Percentiles rank a stretch among this genome's conserved stretches.
phyloP scores from a whole-genome alignment of 2,797 vertebrate species.

The Macropus fuliginosus region DNA sequence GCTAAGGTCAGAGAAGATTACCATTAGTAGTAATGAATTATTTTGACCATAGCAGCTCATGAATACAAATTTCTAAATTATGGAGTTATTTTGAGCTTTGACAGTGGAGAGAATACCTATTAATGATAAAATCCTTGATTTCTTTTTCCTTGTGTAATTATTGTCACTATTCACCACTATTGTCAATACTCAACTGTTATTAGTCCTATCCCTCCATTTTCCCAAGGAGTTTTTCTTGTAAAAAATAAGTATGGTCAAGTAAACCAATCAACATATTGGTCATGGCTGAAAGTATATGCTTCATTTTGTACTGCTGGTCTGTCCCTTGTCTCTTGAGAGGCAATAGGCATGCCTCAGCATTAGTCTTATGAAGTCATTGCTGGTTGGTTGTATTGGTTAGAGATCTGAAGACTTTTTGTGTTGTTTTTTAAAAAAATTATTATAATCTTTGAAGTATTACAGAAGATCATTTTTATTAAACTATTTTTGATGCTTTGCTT shows the following conservation, averaged over 20 bases:
- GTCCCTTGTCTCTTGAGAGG: not conserved
- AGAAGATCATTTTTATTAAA: not conserved
- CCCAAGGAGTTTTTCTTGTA: not conserved
- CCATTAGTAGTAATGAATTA: not conserved
- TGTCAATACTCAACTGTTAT: too few relatives aligned
- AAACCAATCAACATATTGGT: not conserved
- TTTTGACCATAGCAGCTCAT: not conserved
- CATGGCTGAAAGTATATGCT: not conserved
- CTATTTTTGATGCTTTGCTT: slow-evolving; percentile 55
- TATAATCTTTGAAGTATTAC: not conserved
- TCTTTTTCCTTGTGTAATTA: not conserved
- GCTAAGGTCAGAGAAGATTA: not conserved
- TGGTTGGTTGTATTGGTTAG: not conserved
- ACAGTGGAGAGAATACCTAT: not conserved
- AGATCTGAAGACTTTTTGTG: not conserved
- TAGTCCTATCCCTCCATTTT: not conserved
- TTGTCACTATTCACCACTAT: not conserved
- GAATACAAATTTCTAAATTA: not conserved
- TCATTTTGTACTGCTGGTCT: not conserved
- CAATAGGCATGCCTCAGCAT: not conserved
- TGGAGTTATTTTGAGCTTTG: not conserved
- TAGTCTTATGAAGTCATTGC: not conserved
- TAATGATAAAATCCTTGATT: not conserved
- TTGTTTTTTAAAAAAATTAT: not conserved
- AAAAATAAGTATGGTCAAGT: not conserved